phyloP scores from a whole-genome alignment of 1,140 invertebrate genomes.

The Octopus bimaculoides region DNA sequence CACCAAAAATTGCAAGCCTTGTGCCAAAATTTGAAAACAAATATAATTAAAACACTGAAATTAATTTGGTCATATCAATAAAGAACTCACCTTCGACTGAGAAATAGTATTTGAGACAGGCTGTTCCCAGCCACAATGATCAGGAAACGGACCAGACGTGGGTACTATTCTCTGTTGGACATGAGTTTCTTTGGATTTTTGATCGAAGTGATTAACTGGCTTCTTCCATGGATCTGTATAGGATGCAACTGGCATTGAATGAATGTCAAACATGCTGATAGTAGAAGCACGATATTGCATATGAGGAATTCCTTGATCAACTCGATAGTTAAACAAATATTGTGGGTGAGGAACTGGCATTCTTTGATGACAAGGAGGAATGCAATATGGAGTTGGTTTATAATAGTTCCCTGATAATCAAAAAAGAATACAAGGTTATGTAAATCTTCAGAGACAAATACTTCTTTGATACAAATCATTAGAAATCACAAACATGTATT shows the following conservation, averaged over 20 bases:
- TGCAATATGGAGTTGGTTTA: not conserved
- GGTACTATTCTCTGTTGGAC: not conserved
- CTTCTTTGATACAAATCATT: no score
- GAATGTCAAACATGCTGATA: not conserved
- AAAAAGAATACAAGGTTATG: no score
- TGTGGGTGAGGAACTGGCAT: not conserved
- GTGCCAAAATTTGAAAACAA: no score
- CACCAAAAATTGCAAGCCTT: no score
- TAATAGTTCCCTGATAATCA: not conserved
- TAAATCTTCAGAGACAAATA: no score
- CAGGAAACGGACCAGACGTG: not conserved
- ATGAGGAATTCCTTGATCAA: not conserved
- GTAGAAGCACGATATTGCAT: conserved; percentile 5
- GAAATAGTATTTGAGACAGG: not conserved
- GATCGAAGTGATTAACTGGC: not conserved
- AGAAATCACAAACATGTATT: no score
- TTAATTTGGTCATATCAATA: no score
- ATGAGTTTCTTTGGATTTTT: not conserved
- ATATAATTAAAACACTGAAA: no score
- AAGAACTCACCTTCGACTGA: no score
- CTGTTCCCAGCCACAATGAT: not conserved
- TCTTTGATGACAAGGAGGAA: not conserved
- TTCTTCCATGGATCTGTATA: conserved; percentile 9
- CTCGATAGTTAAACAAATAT: not conserved
- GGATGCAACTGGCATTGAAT: not conserved